Evolutionary conservation across 1,140 invertebrate genomes (phyloP), one percentile per base, ranked within the genome.

Genomic region (Wasmannia auropunctata): DNA sequence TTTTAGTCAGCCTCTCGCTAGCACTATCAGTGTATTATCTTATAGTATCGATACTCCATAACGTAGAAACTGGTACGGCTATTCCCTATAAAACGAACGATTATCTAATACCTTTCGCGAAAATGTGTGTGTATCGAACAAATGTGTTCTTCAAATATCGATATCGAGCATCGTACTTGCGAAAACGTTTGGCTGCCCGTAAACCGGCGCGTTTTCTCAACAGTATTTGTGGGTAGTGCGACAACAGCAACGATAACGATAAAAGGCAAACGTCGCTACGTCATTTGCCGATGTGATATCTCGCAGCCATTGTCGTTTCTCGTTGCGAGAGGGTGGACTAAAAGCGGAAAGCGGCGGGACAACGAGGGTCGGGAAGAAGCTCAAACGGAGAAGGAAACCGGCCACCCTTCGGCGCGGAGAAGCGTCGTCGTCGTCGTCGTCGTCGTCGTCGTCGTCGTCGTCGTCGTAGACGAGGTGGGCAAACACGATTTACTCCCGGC

Each of bases 401-500:
- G 28, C 22, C 56, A 56, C 3, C 31, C 58, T 70, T 81, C 31
- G 70, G n/a, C 2, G 19, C 77, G 28, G 19, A 87, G 83, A n/a
- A n/a, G n/a, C 51, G 11, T 58, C 22, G 31, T 58, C 65, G 63
- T 46, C 51, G 11, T 58, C 22, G 31, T 58, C 65, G 63, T 46
- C 51, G 11, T 58, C 22, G 31, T 58, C 65, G 63, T 46, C n/a
- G n/a, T n/a, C n/a, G n/a, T n/a, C 16, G 11, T 54, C 51, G 11
- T 58, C 22, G 31, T 58, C 65, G 63, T 46, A 70, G 77, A 70
- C 83, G 72, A 81, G 83, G 56, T 79, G 72, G 40, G 60, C 81
- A 90, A 90, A 90, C 88, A 90, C 81, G 89, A 90, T 90, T 90
- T 90, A 86, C 83, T 74, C 77, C 49, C 31, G n/a, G 62, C 63